Base-by-base conservation (phyloP, 2,888 invertebrate species). In the Dolichopus griseipennis region DNA sequence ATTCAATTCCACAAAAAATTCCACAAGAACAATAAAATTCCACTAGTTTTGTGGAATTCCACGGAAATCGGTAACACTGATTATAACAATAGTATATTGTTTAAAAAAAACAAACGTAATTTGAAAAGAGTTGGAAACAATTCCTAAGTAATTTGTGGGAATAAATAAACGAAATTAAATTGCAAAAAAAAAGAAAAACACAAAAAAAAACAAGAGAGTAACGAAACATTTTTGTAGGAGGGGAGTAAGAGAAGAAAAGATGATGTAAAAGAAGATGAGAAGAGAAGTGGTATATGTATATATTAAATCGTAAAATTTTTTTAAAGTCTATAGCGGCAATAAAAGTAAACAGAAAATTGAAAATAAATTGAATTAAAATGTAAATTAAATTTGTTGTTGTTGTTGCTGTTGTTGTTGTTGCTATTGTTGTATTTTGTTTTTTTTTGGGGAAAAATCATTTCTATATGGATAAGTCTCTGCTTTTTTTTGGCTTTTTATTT, bases 331-430 rank as follows among this genome's bases (percentile, higher is more conserved):
- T 52, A 12, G 1, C 15, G 52, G 52, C 18, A 52, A 52, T 52
- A 52, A 52, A 52, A 52, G 15, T 18, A 52, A 52, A 18, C 15
- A 52, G 52, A 52, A 52, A 52, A 52, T 52, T 52, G 52, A 52
- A 52, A 52, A 52, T 12, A 52, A 52, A 52, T 52, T 52, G n/a
- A 52, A 52, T 52, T 52, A 52, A 52, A 52, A 52, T 52, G 52
- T 52, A 52, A 18, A 52, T 52, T 52, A 52, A 52, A 52, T 52
- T 18, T 52, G 8, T 52, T 37, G 15, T 52, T 52, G 27, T n/a
- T 52, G 8, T 12, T 37, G 37, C 8, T 2, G 2, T 37, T 37
- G 1, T 37, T 37, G 37, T 37, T 37, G 37, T 8, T 10, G 34
- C 9, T 8, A 7, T 37, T 10, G 4, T 37, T 37, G 37, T 37